Evolutionary conservation across 2,888 invertebrate species (phyloP).

Genomic region (Pemphredon lugubris): DNA sequence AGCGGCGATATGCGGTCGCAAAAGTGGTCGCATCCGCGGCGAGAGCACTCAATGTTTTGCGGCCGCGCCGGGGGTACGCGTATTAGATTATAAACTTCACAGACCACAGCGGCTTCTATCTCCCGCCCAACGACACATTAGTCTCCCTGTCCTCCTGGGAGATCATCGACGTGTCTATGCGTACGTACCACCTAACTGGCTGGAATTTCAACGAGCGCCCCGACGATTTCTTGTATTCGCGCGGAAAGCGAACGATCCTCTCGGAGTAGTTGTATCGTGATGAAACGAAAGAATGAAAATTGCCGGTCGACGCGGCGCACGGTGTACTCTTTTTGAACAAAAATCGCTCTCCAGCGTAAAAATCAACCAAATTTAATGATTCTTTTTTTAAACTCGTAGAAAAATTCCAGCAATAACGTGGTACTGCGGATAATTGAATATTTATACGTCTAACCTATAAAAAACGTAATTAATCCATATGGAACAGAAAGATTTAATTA

Average conservation of each 20-base stretch:
- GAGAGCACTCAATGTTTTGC: slow-evolving; percentile 78
- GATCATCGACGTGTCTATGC: slow-evolving; percentile 54
- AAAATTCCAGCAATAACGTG: too few species aligned
- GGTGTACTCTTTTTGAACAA: too few species aligned
- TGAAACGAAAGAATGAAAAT: neutral
- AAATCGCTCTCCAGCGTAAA: too few species aligned
- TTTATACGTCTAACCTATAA: too few species aligned
- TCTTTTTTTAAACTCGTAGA: neutral
- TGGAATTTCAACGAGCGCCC: slow-evolving; percentile 60
- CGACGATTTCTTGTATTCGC: slow-evolving; percentile 5
- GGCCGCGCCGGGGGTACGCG: slow-evolving; percentile 72
- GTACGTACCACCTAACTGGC: slow-evolving; percentile 53
- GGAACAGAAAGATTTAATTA: too few species aligned
- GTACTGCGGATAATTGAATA: too few species aligned
- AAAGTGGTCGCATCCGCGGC: slow-evolving; percentile 76
- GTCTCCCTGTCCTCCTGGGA: slow-evolving; percentile 66
- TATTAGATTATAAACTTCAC: slow-evolving; percentile 80
- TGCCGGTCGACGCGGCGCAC: too few species aligned
- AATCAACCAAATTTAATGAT: neutral
- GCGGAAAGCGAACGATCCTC: neutral
- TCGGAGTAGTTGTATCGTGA: neutral
- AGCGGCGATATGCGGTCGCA: slow-evolving; percentile 75
- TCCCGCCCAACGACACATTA: slow-evolving; percentile 71
- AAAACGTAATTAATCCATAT: too few species aligned
- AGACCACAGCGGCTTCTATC: slow-evolving; percentile 71